These are phyloP conservation scores for Thoracochromis brauschi DNA, from an alignment of 2,113 vertebrate species.

Conservation along the genomic window DNA sequence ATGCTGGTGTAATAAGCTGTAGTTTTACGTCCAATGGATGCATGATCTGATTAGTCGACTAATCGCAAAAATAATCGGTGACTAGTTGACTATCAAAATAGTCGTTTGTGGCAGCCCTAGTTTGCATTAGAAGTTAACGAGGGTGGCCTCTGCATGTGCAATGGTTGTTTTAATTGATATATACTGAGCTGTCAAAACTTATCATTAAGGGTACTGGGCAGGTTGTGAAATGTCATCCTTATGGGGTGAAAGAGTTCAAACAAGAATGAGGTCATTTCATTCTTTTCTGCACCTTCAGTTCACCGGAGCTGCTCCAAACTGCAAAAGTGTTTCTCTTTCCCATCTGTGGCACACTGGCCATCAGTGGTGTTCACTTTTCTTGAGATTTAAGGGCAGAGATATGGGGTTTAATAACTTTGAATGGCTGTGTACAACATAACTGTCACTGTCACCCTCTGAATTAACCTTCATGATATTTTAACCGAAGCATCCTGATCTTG, in stretches of 20 bases:
- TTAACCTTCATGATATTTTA: neutral
- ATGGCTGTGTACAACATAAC: neutral
- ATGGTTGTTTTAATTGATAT: neutral
- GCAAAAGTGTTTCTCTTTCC: neutral
- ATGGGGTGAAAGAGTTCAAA: neutral
- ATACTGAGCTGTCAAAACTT: neutral
- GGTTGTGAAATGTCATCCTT: neutral
- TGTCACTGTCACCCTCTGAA: neutral
- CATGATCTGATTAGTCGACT: neutral
- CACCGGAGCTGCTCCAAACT: neutral
- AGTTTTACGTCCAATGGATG: neutral
- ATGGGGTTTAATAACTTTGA: neutral
- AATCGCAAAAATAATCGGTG: neutral
- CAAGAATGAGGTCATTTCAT: neutral
- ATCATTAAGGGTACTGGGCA: neutral
- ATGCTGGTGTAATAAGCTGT: neutral
- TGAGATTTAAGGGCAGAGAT: neutral
- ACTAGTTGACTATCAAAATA: neutral
- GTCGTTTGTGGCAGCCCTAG: neutral
- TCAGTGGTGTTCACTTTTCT: neutral
- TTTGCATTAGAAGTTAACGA: neutral
- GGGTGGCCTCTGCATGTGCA: neutral
- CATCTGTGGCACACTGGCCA: neutral
- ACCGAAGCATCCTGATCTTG: neutral
- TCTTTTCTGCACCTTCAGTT: neutral